Evolutionary conservation across 1,140 invertebrate species (phyloP).

Genomic region (Drosophila kohkoa): DNA sequence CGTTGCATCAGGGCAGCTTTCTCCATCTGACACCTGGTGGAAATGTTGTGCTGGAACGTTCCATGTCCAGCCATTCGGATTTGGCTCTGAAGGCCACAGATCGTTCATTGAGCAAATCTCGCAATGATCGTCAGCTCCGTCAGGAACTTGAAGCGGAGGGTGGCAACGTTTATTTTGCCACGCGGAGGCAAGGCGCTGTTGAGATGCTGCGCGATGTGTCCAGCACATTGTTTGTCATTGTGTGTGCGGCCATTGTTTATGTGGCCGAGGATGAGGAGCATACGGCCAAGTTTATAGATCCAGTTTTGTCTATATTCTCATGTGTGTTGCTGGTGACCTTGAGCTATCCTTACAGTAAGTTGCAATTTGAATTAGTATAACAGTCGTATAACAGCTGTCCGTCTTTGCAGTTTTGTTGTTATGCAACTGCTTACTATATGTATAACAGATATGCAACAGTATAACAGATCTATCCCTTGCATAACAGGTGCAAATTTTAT

Average conservation of each 20-base stretch:
- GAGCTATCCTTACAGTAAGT: constrained; percentile 91
- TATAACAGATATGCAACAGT: no score
- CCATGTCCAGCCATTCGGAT: constrained; percentile 85
- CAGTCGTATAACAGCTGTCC: constrained; percentile 52
- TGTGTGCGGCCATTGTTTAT: constrained; percentile 88
- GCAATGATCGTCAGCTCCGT: constrained; percentile 67
- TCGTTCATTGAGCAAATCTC: constrained; percentile 84
- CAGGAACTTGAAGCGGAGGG: constrained; percentile 70
- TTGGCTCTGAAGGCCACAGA: constrained; percentile 84
- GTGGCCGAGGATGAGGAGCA: constrained; percentile 86
- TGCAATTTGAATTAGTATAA: neutral
- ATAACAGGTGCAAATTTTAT: no score
- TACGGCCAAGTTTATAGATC: constrained; percentile 90
- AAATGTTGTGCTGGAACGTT: constrained; percentile 87
- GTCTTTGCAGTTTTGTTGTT: no score
- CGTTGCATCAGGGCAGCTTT: constrained; percentile 91
- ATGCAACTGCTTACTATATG: no score
- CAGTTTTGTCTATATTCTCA: constrained; percentile 89
- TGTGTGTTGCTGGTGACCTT: constrained; percentile 87
- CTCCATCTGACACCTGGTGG: constrained; percentile 88
- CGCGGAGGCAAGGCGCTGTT: constrained; percentile 83
- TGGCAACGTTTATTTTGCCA: constrained; percentile 76
- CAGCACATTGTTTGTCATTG: constrained; percentile 89
- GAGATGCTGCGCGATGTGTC: constrained; percentile 88
- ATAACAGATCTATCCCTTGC: no score